phyloP scores from a whole-genome alignment of 2,113 vertebrate genomes.

The Platanista minor region DNA sequence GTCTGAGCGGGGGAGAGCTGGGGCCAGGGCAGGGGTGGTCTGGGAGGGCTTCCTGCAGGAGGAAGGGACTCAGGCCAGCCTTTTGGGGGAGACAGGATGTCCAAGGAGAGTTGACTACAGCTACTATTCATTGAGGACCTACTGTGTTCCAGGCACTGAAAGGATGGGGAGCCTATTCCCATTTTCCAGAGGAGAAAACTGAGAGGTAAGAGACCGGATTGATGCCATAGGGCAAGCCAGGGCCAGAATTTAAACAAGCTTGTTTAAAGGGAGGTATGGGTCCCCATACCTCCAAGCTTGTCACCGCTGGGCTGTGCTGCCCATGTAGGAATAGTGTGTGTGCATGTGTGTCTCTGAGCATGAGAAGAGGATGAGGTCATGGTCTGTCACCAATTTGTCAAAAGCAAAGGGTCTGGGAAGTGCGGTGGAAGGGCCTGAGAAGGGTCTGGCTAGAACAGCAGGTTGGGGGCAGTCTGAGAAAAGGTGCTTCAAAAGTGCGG shows the following conservation, averaged over 20 bases:
- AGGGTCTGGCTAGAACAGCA: not conserved
- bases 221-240: not conserved
- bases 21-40: not conserved
- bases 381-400: not conserved
- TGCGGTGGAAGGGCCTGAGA: not conserved
- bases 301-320: not conserved
- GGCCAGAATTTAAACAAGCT: not conserved
- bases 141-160: not conserved
- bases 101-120: not conserved
- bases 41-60: constrained; percentile 37
- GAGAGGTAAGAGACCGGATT: not conserved
- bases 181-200: not conserved
- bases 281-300: not conserved
- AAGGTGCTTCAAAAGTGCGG: not conserved
- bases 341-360: not conserved
- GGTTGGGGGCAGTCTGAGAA: not conserved
- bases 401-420: not conserved
- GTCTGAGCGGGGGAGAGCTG: not conserved
- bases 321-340: rapidly evolving
- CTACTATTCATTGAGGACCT: not conserved
- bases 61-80: not conserved
- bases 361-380: not conserved
- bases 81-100: not conserved
- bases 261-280: no score
- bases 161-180: not conserved